Evolutionary conservation across 2,888 invertebrate species (phyloP), one percentile per base, ranked within the genome.

Genomic region (Drosophila nr. medialis): DNA sequence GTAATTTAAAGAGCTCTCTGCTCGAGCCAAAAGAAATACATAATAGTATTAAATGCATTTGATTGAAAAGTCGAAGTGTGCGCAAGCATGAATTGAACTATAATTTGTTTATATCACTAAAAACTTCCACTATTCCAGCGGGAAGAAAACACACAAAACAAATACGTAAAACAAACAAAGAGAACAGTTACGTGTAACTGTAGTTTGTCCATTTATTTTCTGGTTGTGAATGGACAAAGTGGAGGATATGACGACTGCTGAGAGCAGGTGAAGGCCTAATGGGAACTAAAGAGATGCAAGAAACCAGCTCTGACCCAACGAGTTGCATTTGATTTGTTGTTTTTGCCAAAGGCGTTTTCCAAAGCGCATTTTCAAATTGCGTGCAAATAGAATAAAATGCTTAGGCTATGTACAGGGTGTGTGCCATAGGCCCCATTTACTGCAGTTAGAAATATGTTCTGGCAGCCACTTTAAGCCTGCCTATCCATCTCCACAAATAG

Each of bases 1-100:
- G 61, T 77, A 62, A 40, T 40, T 53, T 53, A 42, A 34, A 29
- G 18, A 29, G n/a, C 24, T 13, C 30, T 24, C 11, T 55, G 10
- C 18, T 15, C 49, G 8, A 51, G 45, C 18, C 32, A 32, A 40
- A 24, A 10, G 3, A 27, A 29, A 1, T 34, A 32, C 38, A 15
- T 45, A 36, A 56, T 13, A 7, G 7, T 45, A 21, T 45, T 45
- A 13, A 45, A 13, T 45, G 21, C n/a, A 45, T 45, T 13, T 21
- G 21, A 45, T 45, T 45, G 21, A 45, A 15, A 13, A 21, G 21
- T 21, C 21, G 13, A 45, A 45, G 13, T 15, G 21, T 7, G 21
- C 45, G 21, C 21, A 13, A 7, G 1, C 4, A 15, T 24, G 2
- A 15, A 45, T 21, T 21, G 7, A 45, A 21, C 4, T 15, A 21